Evolutionary conservation across 2,888 invertebrate species (phyloP).

Genomic region (Acrocyrtus sp.): DNA sequence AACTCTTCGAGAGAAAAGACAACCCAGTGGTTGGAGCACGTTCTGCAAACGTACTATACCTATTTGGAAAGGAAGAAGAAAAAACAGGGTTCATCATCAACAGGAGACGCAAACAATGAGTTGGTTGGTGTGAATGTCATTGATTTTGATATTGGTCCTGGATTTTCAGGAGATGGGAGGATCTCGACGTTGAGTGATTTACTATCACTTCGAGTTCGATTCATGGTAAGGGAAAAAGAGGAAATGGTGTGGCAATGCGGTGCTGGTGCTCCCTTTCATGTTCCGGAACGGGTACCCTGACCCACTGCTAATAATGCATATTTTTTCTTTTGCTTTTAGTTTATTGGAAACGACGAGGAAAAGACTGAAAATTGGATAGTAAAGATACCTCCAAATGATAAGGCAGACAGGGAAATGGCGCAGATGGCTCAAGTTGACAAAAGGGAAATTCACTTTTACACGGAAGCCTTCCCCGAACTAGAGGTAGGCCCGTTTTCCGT

Average conservation of each 20-base stretch:
- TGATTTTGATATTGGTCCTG: conserved; percentile 61
- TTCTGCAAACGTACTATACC: conserved; percentile 61
- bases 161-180: conserved; percentile 57
- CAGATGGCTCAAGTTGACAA: conserved; percentile 63
- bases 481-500: no score
- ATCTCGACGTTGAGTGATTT: conserved; percentile 62
- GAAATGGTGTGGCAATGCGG: no score
- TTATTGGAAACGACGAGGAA: conserved; percentile 51
- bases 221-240: conserved; percentile 46
- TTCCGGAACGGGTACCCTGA: neutral
- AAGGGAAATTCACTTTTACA: conserved; percentile 63
- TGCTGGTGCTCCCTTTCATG: no score
- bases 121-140: conserved; percentile 46
- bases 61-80: conserved; percentile 47
- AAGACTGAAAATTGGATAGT: conserved; percentile 63
- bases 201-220: conserved; percentile 59
- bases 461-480: conserved; percentile 61
- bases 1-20: conserved; percentile 61
- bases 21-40: conserved; percentile 62
- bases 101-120: neutral
- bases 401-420: conserved; percentile 63
- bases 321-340: conserved; percentile 1
- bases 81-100: conserved; percentile 20
- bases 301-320: no score
- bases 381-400: conserved; percentile 63